These are phyloP conservation scores for Caenorhabditis parvicauda DNA, from an alignment of 2,888 invertebrate species.

Conservation along the genomic window DNA sequence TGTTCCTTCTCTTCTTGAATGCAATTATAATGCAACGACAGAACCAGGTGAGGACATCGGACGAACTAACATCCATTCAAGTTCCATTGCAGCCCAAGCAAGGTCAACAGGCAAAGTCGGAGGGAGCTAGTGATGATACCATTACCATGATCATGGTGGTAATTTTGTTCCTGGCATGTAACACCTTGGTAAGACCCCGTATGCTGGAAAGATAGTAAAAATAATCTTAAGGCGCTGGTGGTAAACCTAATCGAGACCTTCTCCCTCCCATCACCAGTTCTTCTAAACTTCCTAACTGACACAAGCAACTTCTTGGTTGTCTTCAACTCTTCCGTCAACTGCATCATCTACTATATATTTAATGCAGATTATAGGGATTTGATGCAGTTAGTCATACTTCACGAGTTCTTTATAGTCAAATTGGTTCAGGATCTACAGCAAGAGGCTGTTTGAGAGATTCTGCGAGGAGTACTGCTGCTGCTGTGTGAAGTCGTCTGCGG, in stretches of 20 bases:
- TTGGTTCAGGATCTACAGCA: slow-evolving; percentile 22
- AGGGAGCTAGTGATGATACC: slow-evolving; percentile 54
- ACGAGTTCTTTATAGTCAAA: background rate
- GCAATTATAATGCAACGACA: slow-evolving; percentile 58
- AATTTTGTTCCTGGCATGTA: slow-evolving; percentile 60
- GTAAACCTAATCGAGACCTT: slow-evolving; percentile 62
- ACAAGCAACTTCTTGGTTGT: slow-evolving; percentile 62
- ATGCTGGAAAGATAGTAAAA: background rate
- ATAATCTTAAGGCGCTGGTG: slow-evolving; percentile 48
- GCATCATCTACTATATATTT: slow-evolving; percentile 60
- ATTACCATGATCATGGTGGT: slow-evolving; percentile 63
- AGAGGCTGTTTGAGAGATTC: slow-evolving; percentile 10
- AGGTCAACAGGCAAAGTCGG: slow-evolving; percentile 14
- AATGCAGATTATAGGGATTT: slow-evolving; percentile 55
- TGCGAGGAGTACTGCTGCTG: slow-evolving; percentile 32
- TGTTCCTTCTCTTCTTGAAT: slow-evolving; percentile 60
- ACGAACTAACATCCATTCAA: background rate
- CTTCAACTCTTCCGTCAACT: slow-evolving; percentile 62
- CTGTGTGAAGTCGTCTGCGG: background rate
- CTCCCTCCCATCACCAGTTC: slow-evolving; percentile 55
- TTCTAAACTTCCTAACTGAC: slow-evolving; percentile 59
- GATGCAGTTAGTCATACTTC: slow-evolving; percentile 42
- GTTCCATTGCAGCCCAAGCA: slow-evolving; percentile 11
- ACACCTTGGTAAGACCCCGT: slow-evolving; percentile 48
- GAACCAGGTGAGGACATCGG: slow-evolving; percentile 5